Percentiles rank a stretch among this genome's conserved stretches.
phyloP scores from a whole-genome alignment of 2,888 invertebrate species.

The Polietes domitor region DNA sequence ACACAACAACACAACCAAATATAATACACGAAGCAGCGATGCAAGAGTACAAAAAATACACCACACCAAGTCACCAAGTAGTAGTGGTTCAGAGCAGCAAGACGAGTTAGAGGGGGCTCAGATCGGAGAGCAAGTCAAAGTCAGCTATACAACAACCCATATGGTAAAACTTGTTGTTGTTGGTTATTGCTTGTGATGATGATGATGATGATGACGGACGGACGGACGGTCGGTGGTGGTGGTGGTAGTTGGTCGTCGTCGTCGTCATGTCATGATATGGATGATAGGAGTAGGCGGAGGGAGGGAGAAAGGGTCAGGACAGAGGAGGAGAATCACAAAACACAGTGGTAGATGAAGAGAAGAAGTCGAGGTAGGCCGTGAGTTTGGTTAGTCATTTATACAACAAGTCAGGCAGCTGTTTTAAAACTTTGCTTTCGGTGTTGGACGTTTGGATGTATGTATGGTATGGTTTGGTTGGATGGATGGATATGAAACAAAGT shows the following conservation, averaged over 20 bases:
- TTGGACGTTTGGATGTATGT: conserved; percentile 16
- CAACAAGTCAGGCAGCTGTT: conserved; percentile 65
- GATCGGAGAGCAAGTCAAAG: conserved; percentile 28
- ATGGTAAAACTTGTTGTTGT: conserved; percentile 56
- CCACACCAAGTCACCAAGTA: not conserved
- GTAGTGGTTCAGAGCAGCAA: conserved; percentile 8
- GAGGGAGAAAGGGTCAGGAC: not conserved
- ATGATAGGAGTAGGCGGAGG: not conserved
- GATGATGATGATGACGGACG: conserved; percentile 9
- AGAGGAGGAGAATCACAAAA: conserved; percentile 16
- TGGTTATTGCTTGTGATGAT: not conserved
- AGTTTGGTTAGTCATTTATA: conserved; percentile 37
- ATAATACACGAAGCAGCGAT: conserved; percentile 27
- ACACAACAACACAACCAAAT: conserved; percentile 32
- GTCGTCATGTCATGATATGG: conserved; percentile 15
- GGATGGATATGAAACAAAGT: conserved; percentile 42
- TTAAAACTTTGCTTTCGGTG: conserved; percentile 67
- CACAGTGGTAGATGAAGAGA: not conserved
- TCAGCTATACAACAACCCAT: conserved; percentile 44
- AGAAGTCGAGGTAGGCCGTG: conserved; percentile 33
- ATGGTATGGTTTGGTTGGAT: conserved; percentile 2
- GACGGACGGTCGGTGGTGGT: not conserved
- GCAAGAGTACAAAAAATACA: conserved; percentile 9
- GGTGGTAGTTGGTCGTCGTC: conserved; percentile 1
- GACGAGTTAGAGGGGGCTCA: conserved; percentile 12